Evolutionary conservation across 2,888 invertebrate species (phyloP).

Genomic region (Lingula anatina): DNA sequence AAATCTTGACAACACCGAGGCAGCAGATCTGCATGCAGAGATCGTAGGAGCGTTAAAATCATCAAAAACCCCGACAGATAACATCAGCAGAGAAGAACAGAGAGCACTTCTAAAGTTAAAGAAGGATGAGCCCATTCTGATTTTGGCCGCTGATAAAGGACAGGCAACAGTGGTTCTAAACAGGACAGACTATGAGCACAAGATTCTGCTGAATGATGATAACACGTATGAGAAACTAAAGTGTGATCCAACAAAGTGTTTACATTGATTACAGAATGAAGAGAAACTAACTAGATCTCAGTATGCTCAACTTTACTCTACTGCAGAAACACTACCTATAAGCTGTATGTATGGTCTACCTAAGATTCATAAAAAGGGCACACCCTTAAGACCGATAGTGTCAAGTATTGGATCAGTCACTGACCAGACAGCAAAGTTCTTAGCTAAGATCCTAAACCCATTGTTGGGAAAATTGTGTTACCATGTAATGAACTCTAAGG

Average conservation of each 20-base stretch:
- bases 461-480: too few relatives aligned
- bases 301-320: too few relatives aligned
- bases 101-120: neutral
- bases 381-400: too few relatives aligned
- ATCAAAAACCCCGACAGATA: too few relatives aligned
- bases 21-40: neutral
- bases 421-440: too few relatives aligned
- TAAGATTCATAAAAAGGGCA: too few relatives aligned
- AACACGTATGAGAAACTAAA: neutral
- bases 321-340: too few relatives aligned
- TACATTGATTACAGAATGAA: neutral
- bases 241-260: neutral
- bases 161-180: neutral
- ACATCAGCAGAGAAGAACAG: neutral
- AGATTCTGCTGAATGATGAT: neutral
- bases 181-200: neutral
- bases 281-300: neutral
- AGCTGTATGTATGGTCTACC: too few relatives aligned
- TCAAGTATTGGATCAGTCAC: too few relatives aligned
- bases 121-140: neutral
- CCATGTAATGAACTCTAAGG: too few relatives aligned
- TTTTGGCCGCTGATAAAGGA: conserved; percentile 1
- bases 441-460: too few relatives aligned
- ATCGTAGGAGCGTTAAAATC: too few relatives aligned
- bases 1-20: neutral